Percentiles rank a stretch among this genome's conserved stretches.
phyloP scores from a whole-genome alignment of 2,888 invertebrate genomes.

The Torymus aiolomorphi region DNA sequence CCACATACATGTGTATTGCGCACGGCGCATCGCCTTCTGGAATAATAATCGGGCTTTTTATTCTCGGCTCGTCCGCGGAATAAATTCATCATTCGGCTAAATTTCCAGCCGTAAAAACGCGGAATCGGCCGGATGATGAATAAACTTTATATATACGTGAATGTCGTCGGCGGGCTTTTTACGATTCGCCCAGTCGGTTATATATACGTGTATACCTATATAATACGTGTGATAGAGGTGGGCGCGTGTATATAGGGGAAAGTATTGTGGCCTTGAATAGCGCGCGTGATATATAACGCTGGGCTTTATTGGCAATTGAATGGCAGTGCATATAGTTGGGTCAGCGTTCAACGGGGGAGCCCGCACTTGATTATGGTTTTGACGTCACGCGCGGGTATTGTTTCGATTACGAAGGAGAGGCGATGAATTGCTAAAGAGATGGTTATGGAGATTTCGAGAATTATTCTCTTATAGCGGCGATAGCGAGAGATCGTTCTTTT shows the following conservation, averaged over 20 bases:
- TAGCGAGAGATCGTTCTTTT: too few species aligned
- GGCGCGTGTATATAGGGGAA: too few species aligned
- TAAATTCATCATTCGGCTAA: conserved; percentile 44
- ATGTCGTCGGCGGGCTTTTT: conserved; percentile 17
- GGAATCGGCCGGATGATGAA: conserved; percentile 4
- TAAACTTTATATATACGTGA: conserved; percentile 30
- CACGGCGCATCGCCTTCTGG: conserved; percentile 31
- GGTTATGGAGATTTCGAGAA: background rate
- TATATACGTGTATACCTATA: too few species aligned
- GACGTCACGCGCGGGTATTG: background rate
- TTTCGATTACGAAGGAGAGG: background rate
- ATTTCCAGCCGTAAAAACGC: conserved; percentile 37
- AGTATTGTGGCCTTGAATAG: too few species aligned
- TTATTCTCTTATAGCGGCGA: background rate
- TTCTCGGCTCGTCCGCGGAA: conserved; percentile 3
- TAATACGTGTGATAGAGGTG: too few species aligned
- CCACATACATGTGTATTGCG: conserved; percentile 23
- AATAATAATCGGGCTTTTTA: conserved; percentile 46
- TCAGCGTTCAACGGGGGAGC: too few species aligned
- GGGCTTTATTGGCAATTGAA: too few species aligned
- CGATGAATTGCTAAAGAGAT: background rate
- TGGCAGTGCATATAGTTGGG: too few species aligned
- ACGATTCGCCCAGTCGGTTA: too few species aligned
- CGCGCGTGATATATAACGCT: too few species aligned
- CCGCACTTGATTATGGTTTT: too few species aligned